Evolutionary conservation across 2,797 vertebrate genomes (phyloP).

Genomic region (Muraenolepis orangiensis): DNA sequence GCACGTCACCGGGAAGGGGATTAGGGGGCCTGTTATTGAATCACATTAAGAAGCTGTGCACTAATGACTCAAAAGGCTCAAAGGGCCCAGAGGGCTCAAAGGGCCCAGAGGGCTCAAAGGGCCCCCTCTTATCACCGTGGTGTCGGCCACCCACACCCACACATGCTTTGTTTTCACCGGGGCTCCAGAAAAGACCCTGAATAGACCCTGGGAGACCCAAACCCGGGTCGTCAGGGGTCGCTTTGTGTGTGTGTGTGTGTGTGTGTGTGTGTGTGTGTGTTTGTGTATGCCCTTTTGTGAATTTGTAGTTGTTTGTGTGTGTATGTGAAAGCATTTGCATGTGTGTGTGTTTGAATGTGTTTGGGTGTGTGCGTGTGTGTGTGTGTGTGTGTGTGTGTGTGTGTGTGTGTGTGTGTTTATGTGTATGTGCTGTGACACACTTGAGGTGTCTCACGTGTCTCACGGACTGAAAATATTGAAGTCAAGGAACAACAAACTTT

Average conservation of each 20-base stretch:
- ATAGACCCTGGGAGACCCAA: too few species aligned
- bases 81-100: slow-evolving; percentile 62
- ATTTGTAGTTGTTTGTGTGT: background rate
- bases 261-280: background rate
- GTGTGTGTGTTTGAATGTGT: background rate
- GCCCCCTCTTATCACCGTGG: slow-evolving; percentile 51
- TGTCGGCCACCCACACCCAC: slow-evolving; percentile 12
- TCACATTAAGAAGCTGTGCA: slow-evolving; percentile 68
- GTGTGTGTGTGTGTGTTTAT: too few species aligned
- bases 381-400: too few species aligned
- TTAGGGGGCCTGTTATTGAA: slow-evolving; percentile 74
- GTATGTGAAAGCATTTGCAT: background rate
- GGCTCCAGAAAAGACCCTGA: background rate
- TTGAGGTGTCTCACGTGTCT: too few species aligned
- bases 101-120: slow-evolving; percentile 63
- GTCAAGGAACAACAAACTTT: too few species aligned
- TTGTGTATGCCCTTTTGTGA: background rate
- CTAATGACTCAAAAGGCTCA: slow-evolving; percentile 72
- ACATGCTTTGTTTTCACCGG: background rate
- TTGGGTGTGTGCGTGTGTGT: background rate
- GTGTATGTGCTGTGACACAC: too few species aligned
- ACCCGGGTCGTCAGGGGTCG: background rate
- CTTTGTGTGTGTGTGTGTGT: background rate
- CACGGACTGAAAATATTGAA: too few species aligned
- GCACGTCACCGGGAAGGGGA: slow-evolving; percentile 68